Conservation (phyloP, 2,113 vertebrate genomes). For the Hypomesus transpacificus region DNA sequence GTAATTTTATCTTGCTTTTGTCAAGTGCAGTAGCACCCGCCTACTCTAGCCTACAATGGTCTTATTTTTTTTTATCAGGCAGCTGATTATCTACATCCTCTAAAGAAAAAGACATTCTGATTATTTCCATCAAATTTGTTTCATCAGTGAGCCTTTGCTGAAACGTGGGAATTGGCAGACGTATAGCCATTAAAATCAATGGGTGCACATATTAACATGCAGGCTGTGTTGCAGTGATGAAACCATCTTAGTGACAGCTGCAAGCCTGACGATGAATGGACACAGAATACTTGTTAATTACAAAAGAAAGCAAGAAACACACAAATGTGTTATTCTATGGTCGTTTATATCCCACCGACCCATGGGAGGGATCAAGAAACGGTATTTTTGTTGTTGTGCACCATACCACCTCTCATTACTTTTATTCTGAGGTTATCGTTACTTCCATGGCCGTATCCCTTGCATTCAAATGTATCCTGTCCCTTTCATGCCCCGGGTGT, state of each 20-base stretch:
- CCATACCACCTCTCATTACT: slow-evolving; percentile 1
- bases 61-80: no score
- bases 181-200: slow-evolving; percentile 34
- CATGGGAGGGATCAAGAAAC: no score
- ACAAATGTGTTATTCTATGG: not conserved
- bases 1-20: no score
- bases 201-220: slow-evolving; percentile 64
- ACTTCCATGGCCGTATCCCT: slow-evolving; percentile 10
- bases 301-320: slow-evolving; percentile 31
- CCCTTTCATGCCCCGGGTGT: slow-evolving; percentile 25
- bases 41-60: no score
- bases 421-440: slow-evolving; percentile 4
- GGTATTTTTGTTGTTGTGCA: not conserved
- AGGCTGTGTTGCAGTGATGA: slow-evolving; percentile 51
- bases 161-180: slow-evolving; percentile 58
- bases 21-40: no score
- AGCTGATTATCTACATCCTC: not conserved
- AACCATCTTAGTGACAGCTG: slow-evolving; percentile 53
- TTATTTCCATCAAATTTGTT: slow-evolving; percentile 44
- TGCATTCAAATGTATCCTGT: slow-evolving; percentile 40
- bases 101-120: not conserved
- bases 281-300: slow-evolving; percentile 33
- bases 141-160: slow-evolving; percentile 51
- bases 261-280: slow-evolving; percentile 39
- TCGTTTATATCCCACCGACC: not conserved